Evolutionary conservation across 2,888 invertebrate genomes (phyloP).

Genomic region (Mongoloraphidia duomilia): DNA sequence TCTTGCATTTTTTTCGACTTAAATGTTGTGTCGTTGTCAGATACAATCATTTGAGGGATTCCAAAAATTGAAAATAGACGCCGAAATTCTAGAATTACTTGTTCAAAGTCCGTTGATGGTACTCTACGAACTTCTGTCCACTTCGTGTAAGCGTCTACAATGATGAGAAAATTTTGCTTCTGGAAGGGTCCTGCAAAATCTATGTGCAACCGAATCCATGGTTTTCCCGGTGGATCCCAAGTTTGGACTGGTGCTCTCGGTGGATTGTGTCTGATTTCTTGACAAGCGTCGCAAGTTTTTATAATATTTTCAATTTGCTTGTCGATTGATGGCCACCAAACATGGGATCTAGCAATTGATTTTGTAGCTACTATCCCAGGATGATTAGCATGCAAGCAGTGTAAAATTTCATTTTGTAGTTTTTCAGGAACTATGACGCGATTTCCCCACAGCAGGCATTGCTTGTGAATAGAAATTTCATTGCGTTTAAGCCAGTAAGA

Average conservation of each 20-base stretch:
- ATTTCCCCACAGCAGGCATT: no score
- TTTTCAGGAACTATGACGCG: constrained; percentile 7
- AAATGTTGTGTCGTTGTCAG: constrained; percentile 18
- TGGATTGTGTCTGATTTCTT: constrained; percentile 5
- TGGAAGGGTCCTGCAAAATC: constrained; percentile 13
- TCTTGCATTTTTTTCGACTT: constrained; percentile 13
- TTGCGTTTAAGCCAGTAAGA: constrained; percentile 4
- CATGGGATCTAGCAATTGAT: constrained; percentile 1
- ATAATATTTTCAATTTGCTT: constrained; percentile 8
- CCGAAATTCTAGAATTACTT: constrained; percentile 10
- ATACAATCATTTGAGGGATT: constrained; percentile 15
- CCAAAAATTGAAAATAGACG: constrained; percentile 16
- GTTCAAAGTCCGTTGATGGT: constrained; percentile 5
- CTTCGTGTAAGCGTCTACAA: constrained; percentile 15
- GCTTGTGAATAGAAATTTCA: no score
- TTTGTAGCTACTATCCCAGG: constrained; percentile 8
- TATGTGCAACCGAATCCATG: constrained; percentile 11
- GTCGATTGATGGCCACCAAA: constrained; percentile 5
- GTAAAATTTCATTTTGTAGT: constrained; percentile 6
- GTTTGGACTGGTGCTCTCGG: constrained; percentile 8
- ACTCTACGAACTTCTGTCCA: constrained; percentile 13
- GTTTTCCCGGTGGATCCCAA: constrained; percentile 11
- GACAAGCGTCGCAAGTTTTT: constrained; percentile 9
- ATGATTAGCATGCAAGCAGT: constrained; percentile 9
- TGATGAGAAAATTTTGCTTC: constrained; percentile 11